Percentiles rank a stretch among this genome's conserved stretches.
Conservation (phyloP, 2,113 vertebrate genomes). For the Carassius gibelio region DNA sequence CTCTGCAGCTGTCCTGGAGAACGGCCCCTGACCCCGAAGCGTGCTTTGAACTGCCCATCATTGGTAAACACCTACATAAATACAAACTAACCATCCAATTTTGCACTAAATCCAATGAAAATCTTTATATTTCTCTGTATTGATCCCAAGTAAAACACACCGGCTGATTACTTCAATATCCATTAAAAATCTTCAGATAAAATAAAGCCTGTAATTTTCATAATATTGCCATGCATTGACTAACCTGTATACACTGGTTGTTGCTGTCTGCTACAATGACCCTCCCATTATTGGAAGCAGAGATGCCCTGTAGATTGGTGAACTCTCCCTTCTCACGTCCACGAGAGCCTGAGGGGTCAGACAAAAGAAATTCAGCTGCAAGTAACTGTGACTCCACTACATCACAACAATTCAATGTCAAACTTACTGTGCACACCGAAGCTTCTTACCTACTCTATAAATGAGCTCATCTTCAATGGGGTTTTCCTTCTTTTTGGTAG, state of each 20-base stretch:
- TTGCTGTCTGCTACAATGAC: slow-evolving; percentile 97
- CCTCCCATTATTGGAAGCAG: slow-evolving; percentile 84
- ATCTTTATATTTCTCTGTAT: background rate
- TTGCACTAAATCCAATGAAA: background rate
- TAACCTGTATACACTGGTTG: slow-evolving; percentile 96
- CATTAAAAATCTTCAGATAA: background rate
- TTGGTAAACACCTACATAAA: slow-evolving; percentile 87
- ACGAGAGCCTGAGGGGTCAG: slow-evolving; percentile 81
- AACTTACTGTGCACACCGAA: background rate
- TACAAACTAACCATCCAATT: background rate
- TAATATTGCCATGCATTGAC: slow-evolving; percentile 8
- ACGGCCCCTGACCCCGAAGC: slow-evolving; percentile 92
- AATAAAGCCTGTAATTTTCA: background rate
- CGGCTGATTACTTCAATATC: background rate
- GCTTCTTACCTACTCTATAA: slow-evolving; percentile 88
- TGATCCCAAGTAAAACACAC: background rate
- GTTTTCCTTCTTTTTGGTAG: slow-evolving; percentile 88
- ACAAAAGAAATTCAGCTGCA: background rate
- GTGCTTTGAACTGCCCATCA: slow-evolving; percentile 92
- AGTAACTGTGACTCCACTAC: too few species aligned
- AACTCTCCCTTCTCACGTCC: slow-evolving; percentile 95
- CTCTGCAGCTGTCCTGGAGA: slow-evolving; percentile 94
- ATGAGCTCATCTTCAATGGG: slow-evolving; percentile 82
- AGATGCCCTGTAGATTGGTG: slow-evolving; percentile 95
- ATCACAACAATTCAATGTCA: background rate